Percentiles rank a stretch among this genome's conserved stretches.
Conservation (phyloP, 2,797 vertebrate species). For the Halcyon smyrnensis region DNA sequence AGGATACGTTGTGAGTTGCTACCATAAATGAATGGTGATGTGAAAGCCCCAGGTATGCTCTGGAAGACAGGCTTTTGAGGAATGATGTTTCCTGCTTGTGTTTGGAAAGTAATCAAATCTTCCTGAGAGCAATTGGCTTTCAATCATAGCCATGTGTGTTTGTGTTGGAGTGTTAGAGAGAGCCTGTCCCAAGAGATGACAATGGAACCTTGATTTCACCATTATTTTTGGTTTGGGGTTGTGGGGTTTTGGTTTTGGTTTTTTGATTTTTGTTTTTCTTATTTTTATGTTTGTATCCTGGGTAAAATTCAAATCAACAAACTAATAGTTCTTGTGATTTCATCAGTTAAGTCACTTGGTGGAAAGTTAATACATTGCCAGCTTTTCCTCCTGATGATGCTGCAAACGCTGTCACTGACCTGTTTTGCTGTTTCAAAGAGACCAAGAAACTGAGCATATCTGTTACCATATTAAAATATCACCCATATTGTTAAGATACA, state of each 20-base stretch:
- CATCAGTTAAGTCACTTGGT: background rate
- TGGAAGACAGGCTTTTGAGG: constrained; percentile 27
- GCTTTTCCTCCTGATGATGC: background rate
- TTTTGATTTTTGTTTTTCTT: background rate
- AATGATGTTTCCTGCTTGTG: constrained; percentile 16
- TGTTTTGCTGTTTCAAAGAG: background rate
- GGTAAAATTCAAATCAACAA: background rate
- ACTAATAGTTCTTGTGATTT: constrained; percentile 3
- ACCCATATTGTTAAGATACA: background rate
- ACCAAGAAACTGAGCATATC: background rate
- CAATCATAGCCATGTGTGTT: constrained; percentile 2
- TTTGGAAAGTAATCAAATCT: constrained; percentile 44
- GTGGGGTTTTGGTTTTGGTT: background rate
- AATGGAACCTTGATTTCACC: background rate
- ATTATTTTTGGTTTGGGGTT: background rate
- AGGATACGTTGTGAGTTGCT: background rate
- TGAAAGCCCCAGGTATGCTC: constrained; percentile 11
- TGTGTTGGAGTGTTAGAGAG: background rate
- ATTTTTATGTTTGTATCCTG: background rate
- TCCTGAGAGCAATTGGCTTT: constrained; percentile 24
- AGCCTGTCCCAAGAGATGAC: background rate
- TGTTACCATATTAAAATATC: background rate
- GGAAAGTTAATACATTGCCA: background rate
- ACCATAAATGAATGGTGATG: constrained; percentile 26
- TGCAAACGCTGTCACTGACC: background rate